Percentiles rank a stretch among this genome's conserved stretches.
Conservation (phyloP, 2,888 invertebrate genomes). For the Plebejus argus region DNA sequence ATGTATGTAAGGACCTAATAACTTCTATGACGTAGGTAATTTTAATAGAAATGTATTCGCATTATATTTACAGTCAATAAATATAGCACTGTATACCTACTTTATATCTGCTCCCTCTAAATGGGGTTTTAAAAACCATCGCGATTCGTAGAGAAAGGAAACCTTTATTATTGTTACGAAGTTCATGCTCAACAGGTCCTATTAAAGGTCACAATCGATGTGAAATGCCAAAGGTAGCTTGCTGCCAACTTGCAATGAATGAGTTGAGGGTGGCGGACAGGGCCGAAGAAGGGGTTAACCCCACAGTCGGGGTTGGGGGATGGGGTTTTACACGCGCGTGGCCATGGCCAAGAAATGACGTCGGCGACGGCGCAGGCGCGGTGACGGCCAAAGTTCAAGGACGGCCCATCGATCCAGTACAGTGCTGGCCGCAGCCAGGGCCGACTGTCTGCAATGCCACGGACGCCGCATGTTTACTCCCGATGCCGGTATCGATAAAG, state of each 20-base stretch:
- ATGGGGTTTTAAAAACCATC: not conserved
- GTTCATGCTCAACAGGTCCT: constrained; percentile 55
- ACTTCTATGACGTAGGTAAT: too few species aligned
- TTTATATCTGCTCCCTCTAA: not conserved
- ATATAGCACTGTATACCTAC: too few species aligned
- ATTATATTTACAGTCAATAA: too few species aligned
- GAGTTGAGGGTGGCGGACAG: constrained; percentile 43
- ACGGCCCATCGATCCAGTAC: constrained; percentile 69
- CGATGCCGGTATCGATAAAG: constrained; percentile 4
- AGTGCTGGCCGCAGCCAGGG: constrained; percentile 58
- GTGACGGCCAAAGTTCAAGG: constrained; percentile 66
- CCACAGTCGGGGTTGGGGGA: constrained; percentile 41
- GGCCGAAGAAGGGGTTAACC: constrained; percentile 36
- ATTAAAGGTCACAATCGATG: constrained; percentile 66
- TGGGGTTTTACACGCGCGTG: constrained; percentile 60
- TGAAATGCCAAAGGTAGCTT: constrained; percentile 66
- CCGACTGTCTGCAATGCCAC: constrained; percentile 64
- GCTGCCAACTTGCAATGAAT: constrained; percentile 42
- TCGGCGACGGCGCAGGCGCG: constrained; percentile 67
- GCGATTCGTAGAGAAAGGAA: not conserved
- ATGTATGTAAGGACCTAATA: too few species aligned
- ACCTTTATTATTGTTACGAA: constrained; percentile 7
- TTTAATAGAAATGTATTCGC: too few species aligned
- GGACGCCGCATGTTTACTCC: constrained; percentile 44
- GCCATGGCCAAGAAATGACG: constrained; percentile 74